Base-by-base conservation (phyloP, 2,113 vertebrate species). In the Mirounga angustirostris region DNA sequence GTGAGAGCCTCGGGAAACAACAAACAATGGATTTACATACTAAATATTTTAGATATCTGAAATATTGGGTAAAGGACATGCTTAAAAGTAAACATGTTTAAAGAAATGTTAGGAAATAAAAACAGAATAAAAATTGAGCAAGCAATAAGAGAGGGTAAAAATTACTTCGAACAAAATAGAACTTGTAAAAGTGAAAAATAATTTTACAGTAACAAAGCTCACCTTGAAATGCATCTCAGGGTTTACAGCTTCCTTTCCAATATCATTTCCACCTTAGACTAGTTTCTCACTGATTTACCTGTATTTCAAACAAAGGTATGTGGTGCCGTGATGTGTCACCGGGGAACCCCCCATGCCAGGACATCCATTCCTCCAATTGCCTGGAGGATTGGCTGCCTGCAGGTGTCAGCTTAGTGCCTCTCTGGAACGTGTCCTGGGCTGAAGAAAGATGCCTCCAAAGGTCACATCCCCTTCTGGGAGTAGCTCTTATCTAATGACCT, bases 121-220 rank as follows among this genome's bases (percentile, higher is more conserved):
- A 79, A n/a, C 15, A 19, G 30, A 82, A 43, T 89, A 4, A 82
- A 6, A 87, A 89, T 40, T 79, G n/a, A 79, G 22, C 33, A 63
- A 30, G 16, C 46, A 81, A n/a, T 13, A 85, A 86, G 12, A 61
- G 15, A 50, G 15, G 73, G 1, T 82, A 85, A 89, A 91, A 46
- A 43, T 71, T 63, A 74, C 40, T 28, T 93, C 13, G 6, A 71
- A 54, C 7, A 58, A 83, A 93, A 15, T 0, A 28, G 26, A 89
- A 54, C 24, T 40, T 90, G 10, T n/a, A 46, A 63, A 65, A 78
- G 43, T 73, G 3, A 93, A 98, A 96, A 87, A 58, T n/a, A 61
- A 84, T 65, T 80, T 71, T 80, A 67, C 33, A 58, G 24, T 56
- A 46, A 26, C 58, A 46, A 43, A 2, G 69, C 3, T 87, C 59